Conservation (phyloP, 2,797 vertebrate species). For the Valencia hispanica region DNA sequence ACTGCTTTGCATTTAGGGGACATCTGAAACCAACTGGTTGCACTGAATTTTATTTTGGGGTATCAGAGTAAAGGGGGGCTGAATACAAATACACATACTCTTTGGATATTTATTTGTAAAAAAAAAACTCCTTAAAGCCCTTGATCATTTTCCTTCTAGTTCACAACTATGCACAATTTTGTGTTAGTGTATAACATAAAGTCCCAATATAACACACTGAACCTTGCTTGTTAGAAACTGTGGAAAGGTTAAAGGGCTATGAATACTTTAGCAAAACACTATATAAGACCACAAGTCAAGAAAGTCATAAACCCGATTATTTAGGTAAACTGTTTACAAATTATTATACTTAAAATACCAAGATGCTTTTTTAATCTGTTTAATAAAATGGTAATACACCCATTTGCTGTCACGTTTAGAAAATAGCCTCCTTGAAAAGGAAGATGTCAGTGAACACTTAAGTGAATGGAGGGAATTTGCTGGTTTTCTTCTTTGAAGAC, state of each 20-base stretch:
- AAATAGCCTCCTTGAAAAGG: conserved; percentile 28
- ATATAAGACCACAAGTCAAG: not conserved
- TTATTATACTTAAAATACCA: conserved; percentile 16
- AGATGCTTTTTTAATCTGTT: conserved; percentile 16
- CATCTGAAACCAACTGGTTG: not conserved
- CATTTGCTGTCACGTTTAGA: conserved; percentile 27
- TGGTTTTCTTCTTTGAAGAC: conserved; percentile 18
- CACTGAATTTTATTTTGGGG: no score
- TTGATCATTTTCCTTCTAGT: not conserved
- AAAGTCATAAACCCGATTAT: not conserved
- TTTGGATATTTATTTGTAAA: not conserved
- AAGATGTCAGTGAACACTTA: conserved; percentile 48
- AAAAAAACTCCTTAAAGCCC: no score
- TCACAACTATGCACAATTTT: not conserved
- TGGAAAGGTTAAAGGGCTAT: not conserved
- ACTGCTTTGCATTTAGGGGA: not conserved
- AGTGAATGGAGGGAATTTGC: conserved; percentile 42
- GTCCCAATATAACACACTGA: not conserved
- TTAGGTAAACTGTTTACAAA: conserved; percentile 14
- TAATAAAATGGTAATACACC: conserved; percentile 19
- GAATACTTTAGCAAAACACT: not conserved
- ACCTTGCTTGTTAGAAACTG: not conserved
- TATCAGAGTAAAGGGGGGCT: no score
- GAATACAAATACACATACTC: no score
- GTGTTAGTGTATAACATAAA: not conserved